Percentiles rank a stretch among this genome's conserved stretches.
These are phyloP conservation scores for Redunca redunca DNA, from an alignment of 2,113 vertebrate species.

Conservation along the genomic window DNA sequence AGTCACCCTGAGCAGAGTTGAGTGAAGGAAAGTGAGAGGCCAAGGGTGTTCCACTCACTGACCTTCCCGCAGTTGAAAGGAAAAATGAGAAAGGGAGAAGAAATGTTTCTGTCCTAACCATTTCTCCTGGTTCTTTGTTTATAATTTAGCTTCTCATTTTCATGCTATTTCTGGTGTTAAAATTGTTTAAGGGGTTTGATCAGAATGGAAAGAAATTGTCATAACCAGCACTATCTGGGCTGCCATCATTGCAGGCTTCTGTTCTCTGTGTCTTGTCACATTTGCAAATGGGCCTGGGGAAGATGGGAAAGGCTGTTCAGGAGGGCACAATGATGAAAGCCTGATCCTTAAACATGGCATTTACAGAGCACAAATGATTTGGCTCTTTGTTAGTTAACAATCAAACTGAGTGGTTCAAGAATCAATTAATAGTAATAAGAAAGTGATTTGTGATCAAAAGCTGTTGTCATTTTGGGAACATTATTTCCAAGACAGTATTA, in stretches of 20 bases:
- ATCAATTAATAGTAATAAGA: neutral
- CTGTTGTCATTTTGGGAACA: neutral
- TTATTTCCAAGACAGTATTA: neutral
- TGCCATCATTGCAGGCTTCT: neutral
- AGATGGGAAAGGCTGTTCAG: neutral
- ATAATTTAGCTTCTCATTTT: neutral
- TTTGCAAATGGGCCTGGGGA: neutral
- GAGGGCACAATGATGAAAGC: neutral
- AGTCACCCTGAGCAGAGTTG: neutral
- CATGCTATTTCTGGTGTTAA: neutral
- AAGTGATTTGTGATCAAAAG: constrained; percentile 12
- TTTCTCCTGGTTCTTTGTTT: neutral
- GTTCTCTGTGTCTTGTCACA: neutral
- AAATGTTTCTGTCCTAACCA: neutral
- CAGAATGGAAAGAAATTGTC: neutral
- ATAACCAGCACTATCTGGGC: neutral
- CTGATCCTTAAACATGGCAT: neutral
- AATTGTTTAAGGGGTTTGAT: neutral
- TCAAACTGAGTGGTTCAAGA: neutral
- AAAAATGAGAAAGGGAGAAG: neutral
- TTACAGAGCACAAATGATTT: neutral
- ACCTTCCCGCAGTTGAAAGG: neutral
- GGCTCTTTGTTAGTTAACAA: neutral
- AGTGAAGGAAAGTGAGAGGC: neutral
- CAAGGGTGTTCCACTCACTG: neutral